phyloP scores from a whole-genome alignment of 92 coral and sea anemone genomes.

The Galaxea fascicularis region DNA sequence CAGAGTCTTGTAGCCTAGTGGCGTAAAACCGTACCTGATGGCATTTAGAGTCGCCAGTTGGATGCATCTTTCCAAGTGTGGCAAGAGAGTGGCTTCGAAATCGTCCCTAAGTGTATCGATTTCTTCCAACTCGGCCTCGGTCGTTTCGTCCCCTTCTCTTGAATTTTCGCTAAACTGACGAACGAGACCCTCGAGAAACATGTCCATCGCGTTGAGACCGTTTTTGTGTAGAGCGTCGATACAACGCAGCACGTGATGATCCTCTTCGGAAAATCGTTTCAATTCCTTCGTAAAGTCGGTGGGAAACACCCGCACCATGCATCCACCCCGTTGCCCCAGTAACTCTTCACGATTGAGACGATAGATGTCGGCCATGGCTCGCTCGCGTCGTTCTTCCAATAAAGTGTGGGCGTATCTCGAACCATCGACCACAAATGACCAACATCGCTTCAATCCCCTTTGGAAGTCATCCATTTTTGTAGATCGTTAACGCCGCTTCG shows the following conservation, averaged over 20 bases:
- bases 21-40: conserved; percentile 9
- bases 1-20: conserved; percentile 5
- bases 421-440: neutral
- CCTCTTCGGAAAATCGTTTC: neutral
- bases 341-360: neutral
- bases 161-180: neutral
- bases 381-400: neutral
- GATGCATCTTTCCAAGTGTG: neutral
- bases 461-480: neutral
- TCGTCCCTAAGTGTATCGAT: conserved; percentile 22
- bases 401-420: neutral
- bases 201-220: conserved; percentile 4
- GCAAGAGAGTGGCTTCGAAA: neutral
- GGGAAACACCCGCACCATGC: conserved; percentile 27
- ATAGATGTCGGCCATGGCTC: neutral
- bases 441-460: too few species aligned
- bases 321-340: neutral
- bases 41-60: neutral
- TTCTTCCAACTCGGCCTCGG: neutral
- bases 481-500: neutral
- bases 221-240: neutral
- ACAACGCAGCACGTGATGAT: conserved; percentile 12
- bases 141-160: neutral
- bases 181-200: conserved; percentile 9
- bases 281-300: conserved; percentile 9